Conservation (phyloP, 2,888 invertebrate species). For the Thumatha senex region DNA sequence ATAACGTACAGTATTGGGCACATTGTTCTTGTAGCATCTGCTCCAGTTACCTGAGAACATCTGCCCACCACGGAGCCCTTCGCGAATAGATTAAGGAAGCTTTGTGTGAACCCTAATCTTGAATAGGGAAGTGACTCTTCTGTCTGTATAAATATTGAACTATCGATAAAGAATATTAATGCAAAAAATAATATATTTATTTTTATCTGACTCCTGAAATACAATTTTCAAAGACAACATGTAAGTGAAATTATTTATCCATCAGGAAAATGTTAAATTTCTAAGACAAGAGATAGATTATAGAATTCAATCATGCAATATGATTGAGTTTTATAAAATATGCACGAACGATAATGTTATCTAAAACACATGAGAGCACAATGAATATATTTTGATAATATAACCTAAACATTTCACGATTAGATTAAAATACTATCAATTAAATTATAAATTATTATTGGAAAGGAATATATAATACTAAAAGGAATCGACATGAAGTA, state of each 20-base stretch:
- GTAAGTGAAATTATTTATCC: no score
- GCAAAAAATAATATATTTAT: no score
- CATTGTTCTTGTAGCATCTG: conserved; percentile 70
- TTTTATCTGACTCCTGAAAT: no score
- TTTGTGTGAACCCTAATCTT: conserved; percentile 67
- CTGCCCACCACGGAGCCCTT: conserved; percentile 66
- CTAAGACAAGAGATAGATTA: no score
- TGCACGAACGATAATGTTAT: conserved; percentile 3
- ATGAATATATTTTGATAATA: conserved; percentile 10
- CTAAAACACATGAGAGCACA: conserved; percentile 2
- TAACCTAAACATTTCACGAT: conserved; percentile 7
- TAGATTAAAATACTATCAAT: conserved; percentile 7
- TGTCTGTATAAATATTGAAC: background rate
- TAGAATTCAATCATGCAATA: no score
- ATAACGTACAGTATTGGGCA: conserved; percentile 40
- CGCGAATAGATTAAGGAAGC: conserved; percentile 70
- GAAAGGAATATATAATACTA: background rate
- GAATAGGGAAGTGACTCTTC: conserved; percentile 44
- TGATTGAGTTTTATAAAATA: no score
- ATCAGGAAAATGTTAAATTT: no score
- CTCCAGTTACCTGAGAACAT: conserved; percentile 74
- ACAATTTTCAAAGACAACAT: no score
- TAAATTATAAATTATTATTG: background rate
- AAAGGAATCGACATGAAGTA: conserved; percentile 22
- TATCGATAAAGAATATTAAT: background rate